Conservation (phyloP, 2,113 vertebrate species). For the Neotragus moschatus region DNA sequence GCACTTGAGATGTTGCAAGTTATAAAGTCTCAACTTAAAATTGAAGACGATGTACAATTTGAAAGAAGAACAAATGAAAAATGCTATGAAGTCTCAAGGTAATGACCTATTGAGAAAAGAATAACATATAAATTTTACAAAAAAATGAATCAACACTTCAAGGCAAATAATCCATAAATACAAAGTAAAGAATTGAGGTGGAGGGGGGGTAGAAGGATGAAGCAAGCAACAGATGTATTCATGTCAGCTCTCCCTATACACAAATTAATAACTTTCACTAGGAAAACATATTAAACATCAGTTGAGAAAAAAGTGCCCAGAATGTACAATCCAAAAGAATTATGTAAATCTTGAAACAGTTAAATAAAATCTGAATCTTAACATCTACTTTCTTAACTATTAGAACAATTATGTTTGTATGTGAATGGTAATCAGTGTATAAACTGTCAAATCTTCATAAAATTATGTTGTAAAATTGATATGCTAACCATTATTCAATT, state of each 20-base stretch:
- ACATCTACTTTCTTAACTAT: background rate
- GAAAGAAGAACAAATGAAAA: constrained; percentile 61
- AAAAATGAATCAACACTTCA: constrained; percentile 30
- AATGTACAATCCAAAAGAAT: background rate
- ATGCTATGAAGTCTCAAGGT: constrained; percentile 43
- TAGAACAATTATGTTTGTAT: background rate
- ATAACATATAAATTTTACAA: constrained; percentile 49
- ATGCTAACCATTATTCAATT: background rate
- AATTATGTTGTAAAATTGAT: background rate
- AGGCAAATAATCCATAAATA: constrained; percentile 37
- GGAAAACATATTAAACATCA: background rate
- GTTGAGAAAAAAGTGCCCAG: background rate
- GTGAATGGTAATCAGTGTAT: background rate
- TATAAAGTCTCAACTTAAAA: constrained; percentile 57
- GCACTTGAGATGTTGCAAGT: constrained; percentile 58
- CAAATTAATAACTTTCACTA: background rate
- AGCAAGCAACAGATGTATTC: background rate
- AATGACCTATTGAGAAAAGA: constrained; percentile 49
- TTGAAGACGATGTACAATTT: constrained; percentile 54
- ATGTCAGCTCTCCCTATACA: background rate
- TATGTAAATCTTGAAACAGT: background rate
- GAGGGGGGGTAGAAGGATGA: background rate
- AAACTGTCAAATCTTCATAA: background rate
- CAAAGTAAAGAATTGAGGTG: background rate
- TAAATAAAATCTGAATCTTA: background rate